Conservation (phyloP, 2,113 vertebrate genomes). For the Myotis brandtii region DNA sequence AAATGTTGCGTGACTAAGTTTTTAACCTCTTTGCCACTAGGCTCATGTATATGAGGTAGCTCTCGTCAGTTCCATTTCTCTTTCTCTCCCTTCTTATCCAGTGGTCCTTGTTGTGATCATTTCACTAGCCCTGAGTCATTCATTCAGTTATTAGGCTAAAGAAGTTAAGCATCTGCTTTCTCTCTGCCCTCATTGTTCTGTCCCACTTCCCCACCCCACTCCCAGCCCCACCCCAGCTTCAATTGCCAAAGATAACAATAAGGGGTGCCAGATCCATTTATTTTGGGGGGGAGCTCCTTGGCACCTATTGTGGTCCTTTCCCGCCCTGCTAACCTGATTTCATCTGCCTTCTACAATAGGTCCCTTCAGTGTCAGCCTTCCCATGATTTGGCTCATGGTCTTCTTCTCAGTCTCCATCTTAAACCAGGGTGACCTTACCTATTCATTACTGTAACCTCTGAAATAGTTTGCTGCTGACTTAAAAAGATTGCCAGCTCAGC, state of each 20-base stretch:
- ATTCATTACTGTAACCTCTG: neutral
- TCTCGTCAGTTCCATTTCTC: neutral
- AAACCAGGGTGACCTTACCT: neutral
- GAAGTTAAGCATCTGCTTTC: neutral
- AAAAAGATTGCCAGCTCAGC: neutral
- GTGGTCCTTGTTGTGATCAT: neutral
- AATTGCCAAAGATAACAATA: neutral
- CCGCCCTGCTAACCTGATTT: neutral
- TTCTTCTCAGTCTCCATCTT: neutral
- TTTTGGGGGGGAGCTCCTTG: neutral
- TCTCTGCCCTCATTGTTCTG: neutral
- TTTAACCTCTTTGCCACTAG: neutral
- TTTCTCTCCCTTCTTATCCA: neutral
- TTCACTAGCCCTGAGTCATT: neutral
- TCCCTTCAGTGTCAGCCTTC: neutral
- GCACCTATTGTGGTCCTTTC: neutral
- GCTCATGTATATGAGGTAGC: neutral
- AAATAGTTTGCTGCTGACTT: neutral
- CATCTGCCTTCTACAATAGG: neutral
- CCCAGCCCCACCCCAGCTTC: neutral
- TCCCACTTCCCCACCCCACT: neutral
- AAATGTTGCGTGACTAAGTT: neutral
- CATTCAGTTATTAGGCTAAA: neutral
- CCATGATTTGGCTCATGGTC: neutral
- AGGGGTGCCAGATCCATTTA: neutral